Conservation (phyloP, 2,113 vertebrate genomes). For the Gambusia holbrooki region DNA sequence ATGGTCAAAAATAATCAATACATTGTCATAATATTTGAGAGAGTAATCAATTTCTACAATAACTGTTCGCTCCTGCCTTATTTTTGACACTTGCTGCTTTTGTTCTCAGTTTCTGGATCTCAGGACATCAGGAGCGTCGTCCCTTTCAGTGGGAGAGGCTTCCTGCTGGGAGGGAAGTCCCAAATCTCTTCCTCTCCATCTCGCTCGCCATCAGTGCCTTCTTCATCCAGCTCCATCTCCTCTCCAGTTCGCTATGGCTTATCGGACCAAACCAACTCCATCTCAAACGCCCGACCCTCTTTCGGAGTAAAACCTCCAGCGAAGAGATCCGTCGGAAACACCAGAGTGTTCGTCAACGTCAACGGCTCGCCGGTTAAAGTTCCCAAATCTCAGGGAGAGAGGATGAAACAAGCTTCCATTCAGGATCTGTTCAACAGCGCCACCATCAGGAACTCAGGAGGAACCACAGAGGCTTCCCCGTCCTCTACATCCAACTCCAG, state of each 20-base stretch:
- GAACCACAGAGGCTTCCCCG: neutral
- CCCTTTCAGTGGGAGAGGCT: constrained; percentile 89
- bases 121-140: constrained; percentile 73
- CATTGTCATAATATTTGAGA: too few relatives aligned
- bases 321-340: constrained; percentile 78
- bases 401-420: constrained; percentile 64
- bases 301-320: constrained; percentile 12
- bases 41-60: too few relatives aligned
- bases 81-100: constrained; percentile 1
- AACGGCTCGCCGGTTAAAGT: constrained; percentile 81
- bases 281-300: constrained; percentile 9
- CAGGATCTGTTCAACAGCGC: constrained; percentile 60
- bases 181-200: constrained; percentile 21
- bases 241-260: constrained; percentile 6
- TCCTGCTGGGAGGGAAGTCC: constrained; percentile 81
- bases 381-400: constrained; percentile 38
- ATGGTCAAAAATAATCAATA: too few relatives aligned
- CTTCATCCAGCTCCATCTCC: neutral
- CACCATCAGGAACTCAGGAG: constrained; percentile 7
- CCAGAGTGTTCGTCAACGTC: constrained; percentile 77
- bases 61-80: neutral
- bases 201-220: constrained; percentile 31
- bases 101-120: constrained; percentile 69
- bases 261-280: neutral
- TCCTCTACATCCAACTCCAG: neutral